Conservation (phyloP, 2,888 invertebrate species). For the Metalampra italica region DNA sequence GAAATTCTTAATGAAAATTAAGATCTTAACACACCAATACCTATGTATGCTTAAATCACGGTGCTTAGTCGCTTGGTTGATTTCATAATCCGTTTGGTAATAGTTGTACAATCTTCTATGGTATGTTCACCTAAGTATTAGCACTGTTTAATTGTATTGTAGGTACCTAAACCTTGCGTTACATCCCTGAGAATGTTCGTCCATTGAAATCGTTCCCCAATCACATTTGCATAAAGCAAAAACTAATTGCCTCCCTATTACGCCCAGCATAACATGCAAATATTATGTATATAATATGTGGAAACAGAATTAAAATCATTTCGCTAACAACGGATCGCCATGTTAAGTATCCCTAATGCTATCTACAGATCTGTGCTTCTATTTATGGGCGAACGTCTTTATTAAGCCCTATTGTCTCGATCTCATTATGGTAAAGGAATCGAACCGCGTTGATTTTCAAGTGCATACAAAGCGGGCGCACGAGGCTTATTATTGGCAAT, state of each 20-base stretch:
- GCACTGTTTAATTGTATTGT: no score
- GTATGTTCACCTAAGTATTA: no score
- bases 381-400: constrained; percentile 62
- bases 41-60: no score
- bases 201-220: neutral
- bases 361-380: constrained; percentile 46
- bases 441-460: constrained; percentile 54
- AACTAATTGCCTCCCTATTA: neutral
- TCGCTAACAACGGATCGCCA: constrained; percentile 11
- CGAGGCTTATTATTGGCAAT: constrained; percentile 64
- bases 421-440: constrained; percentile 71
- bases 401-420: constrained; percentile 68
- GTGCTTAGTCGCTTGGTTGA: no score
- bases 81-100: no score
- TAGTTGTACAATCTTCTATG: no score
- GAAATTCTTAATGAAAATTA: no score
- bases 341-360: constrained; percentile 28
- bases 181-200: no score
- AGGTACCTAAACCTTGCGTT: no score
- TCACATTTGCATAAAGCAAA: neutral
- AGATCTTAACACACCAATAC: no score
- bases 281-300: no score
- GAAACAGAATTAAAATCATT: constrained; percentile 4
- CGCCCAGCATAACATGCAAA: neutral
- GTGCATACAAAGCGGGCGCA: constrained; percentile 24